Conservation (phyloP, 2,113 vertebrate genomes). For the Ophthalmolycus amberensis region DNA sequence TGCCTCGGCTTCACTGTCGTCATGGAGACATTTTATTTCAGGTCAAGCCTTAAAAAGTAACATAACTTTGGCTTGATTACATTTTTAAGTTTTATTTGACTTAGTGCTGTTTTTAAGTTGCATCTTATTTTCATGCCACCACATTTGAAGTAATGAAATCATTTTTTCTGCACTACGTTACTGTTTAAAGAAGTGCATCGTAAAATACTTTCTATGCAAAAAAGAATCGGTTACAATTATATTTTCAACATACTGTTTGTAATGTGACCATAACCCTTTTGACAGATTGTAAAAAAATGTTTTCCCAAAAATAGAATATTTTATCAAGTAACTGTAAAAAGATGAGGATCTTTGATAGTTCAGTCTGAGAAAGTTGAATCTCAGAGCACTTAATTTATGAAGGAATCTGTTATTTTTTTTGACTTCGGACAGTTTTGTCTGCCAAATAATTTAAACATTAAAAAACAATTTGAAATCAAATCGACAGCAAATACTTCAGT, state of each 20-base stretch:
- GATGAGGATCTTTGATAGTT: background rate
- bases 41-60: slow-evolving; percentile 39
- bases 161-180: background rate
- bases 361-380: too few relatives aligned
- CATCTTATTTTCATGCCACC: background rate
- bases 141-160: background rate
- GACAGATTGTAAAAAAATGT: background rate
- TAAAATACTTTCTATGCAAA: background rate
- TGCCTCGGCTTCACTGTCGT: slow-evolving; percentile 15
- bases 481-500: background rate
- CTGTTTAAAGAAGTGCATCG: background rate
- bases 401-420: background rate
- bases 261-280: background rate
- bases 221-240: background rate
- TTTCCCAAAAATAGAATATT: background rate
- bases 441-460: background rate
- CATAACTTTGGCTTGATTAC: slow-evolving; percentile 4
- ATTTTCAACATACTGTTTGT: background rate
- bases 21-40: background rate
- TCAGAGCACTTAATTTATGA: background rate
- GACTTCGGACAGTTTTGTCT: background rate
- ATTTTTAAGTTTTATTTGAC: background rate
- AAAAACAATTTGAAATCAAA: background rate
- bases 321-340: background rate
- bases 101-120: background rate